A percentile compares a stretch with the other conserved stretches of the same genome.
Conservation (phyloP, 2,113 vertebrate genomes). For the Herpailurus yagouaroundi region DNA sequence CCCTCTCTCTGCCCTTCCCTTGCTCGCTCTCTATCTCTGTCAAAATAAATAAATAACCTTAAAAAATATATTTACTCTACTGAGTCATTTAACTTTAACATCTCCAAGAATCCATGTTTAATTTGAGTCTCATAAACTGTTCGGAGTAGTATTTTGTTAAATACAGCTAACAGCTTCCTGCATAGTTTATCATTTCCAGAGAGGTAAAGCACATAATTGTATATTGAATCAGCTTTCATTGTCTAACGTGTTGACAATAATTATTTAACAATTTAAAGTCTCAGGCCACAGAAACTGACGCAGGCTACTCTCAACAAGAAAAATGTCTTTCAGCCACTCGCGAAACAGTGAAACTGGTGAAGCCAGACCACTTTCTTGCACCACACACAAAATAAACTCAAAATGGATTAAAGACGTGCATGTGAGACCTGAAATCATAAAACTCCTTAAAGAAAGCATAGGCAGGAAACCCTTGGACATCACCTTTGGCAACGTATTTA, state of each 20-base stretch:
- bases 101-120: background rate
- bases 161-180: background rate
- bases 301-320: background rate
- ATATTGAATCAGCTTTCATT: background rate
- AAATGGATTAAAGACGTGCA: background rate
- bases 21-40: no score
- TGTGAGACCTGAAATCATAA: background rate
- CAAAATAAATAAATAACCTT: no score
- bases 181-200: constrained; percentile 3
- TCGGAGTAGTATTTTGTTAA: background rate
- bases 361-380: background rate
- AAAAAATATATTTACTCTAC: background rate
- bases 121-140: background rate
- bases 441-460: background rate
- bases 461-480: background rate
- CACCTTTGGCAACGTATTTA: background rate
- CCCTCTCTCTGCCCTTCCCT: no score
- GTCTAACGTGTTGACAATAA: background rate
- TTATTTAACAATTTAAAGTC: constrained; percentile 21
- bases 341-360: background rate
- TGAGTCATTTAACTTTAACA: constrained; percentile 6
- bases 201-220: background rate
- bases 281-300: background rate
- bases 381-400: background rate
- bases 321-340: background rate